These are phyloP conservation scores for Apteryx mantelli DNA, from an alignment of 2,113 vertebrate species.

Conservation along the genomic window DNA sequence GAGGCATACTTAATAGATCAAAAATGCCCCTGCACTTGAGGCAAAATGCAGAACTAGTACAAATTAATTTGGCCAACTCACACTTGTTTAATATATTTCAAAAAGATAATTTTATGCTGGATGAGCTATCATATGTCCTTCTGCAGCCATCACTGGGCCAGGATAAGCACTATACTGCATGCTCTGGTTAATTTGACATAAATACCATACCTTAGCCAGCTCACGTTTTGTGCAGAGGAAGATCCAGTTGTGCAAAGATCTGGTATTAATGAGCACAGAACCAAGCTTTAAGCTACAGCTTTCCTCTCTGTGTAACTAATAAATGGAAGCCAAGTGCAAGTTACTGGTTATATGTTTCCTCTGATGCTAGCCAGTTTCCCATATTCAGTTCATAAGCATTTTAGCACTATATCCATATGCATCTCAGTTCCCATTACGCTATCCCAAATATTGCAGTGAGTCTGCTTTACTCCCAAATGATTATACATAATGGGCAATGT, in stretches of 20 bases:
- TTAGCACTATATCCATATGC: background rate
- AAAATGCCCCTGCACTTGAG: slow-evolving; percentile 37
- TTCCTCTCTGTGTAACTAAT: background rate
- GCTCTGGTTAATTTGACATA: slow-evolving; percentile 52
- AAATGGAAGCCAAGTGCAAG: background rate
- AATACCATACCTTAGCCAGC: slow-evolving; percentile 32
- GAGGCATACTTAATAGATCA: background rate
- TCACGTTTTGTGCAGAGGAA: background rate
- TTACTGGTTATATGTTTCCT: background rate
- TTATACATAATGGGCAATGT: slow-evolving; percentile 53
- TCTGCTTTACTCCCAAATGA: slow-evolving; percentile 35
- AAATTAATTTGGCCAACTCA: slow-evolving; percentile 49
- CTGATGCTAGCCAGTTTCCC: background rate
- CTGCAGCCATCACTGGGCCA: background rate
- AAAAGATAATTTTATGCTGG: slow-evolving; percentile 24
- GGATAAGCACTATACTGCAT: slow-evolving; percentile 14
- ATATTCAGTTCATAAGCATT: background rate
- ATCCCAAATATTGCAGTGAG: slow-evolving; percentile 32
- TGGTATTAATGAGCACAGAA: background rate
- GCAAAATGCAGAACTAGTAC: slow-evolving; percentile 38
- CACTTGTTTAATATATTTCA: slow-evolving; percentile 50
- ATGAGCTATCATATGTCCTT: slow-evolving; percentile 36
- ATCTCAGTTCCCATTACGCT: background rate
- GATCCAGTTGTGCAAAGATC: background rate
- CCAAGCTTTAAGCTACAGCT: background rate